These are phyloP conservation scores for Coilia nasus DNA, from an alignment of 2,797 vertebrate species.

Conservation along the genomic window DNA sequence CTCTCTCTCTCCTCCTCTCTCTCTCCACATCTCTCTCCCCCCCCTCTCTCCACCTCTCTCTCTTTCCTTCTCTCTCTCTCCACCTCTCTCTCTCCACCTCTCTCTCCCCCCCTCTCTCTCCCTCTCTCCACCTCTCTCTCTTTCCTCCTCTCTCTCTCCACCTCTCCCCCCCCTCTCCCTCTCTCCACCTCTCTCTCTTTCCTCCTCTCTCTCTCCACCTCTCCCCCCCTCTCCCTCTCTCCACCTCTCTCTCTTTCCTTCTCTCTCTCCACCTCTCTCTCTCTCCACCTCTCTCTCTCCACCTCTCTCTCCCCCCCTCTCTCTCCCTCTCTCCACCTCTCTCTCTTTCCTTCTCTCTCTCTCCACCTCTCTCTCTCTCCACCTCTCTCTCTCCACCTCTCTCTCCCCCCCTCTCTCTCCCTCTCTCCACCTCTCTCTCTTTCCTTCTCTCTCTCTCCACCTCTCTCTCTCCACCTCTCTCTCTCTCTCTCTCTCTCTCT, in stretches of 20 bases:
- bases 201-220: no score
- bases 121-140: neutral
- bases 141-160: constrained; percentile 68
- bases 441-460: neutral
- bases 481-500: neutral
- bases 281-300: no score
- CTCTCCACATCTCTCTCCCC: constrained; percentile 60
- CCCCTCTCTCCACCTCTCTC: neutral
- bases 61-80: neutral
- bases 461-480: neutral
- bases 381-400: constrained; percentile 55
- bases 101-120: neutral
- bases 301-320: no score
- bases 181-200: no score
- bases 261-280: no score
- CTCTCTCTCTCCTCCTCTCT: constrained; percentile 50
- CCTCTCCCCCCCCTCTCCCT: constrained; percentile 53
- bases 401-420: constrained; percentile 62
- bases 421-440: neutral
- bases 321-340: no score
- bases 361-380: constrained; percentile 55
- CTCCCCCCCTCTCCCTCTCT: no score
- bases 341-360: constrained; percentile 44
- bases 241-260: no score
- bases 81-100: neutral